Conservation (phyloP, 2,797 vertebrate genomes). For the Melanotaenia boesemani region DNA sequence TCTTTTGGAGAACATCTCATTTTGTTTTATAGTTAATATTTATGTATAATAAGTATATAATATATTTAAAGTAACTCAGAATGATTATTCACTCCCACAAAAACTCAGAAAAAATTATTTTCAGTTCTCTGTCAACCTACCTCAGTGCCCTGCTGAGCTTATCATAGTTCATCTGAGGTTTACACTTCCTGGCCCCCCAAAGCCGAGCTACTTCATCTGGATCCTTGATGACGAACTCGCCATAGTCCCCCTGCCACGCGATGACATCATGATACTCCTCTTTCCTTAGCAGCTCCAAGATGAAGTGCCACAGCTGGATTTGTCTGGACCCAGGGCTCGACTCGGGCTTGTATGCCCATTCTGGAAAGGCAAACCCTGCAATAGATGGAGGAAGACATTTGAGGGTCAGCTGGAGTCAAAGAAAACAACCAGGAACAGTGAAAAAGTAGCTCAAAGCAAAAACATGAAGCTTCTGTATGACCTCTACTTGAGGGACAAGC, state of each 20-base stretch:
- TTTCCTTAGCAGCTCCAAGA: constrained; percentile 91
- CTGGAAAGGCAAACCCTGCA: constrained; percentile 90
- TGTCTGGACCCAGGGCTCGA: constrained; percentile 91
- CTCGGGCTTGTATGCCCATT: constrained; percentile 95
- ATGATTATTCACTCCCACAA: constrained; percentile 5
- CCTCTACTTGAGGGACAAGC: constrained; percentile 1
- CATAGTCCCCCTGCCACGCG: constrained; percentile 94
- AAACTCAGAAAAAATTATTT: not conserved
- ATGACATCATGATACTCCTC: constrained; percentile 94
- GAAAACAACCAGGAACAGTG: not conserved
- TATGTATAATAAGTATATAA: not conserved
- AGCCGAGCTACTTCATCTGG: constrained; percentile 92
- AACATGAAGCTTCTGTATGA: not conserved
- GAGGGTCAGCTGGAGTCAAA: constrained; percentile 31
- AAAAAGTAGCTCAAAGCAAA: not conserved
- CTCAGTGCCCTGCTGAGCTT: constrained; percentile 93
- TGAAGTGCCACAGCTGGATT: constrained; percentile 96
- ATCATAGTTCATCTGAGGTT: constrained; percentile 95
- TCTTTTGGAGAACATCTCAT: too few species aligned
- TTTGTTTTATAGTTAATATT: not conserved
- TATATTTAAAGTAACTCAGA: not conserved
- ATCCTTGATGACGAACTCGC: constrained; percentile 95
- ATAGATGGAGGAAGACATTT: constrained; percentile 20
- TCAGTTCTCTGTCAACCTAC: constrained; percentile 63
- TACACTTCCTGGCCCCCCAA: constrained; percentile 94